Percentiles rank a stretch among this genome's conserved stretches.
These are phyloP conservation scores for Caenorhabditis inopinata DNA, from an alignment of 1,140 invertebrate genomes.

Conservation along the genomic window DNA sequence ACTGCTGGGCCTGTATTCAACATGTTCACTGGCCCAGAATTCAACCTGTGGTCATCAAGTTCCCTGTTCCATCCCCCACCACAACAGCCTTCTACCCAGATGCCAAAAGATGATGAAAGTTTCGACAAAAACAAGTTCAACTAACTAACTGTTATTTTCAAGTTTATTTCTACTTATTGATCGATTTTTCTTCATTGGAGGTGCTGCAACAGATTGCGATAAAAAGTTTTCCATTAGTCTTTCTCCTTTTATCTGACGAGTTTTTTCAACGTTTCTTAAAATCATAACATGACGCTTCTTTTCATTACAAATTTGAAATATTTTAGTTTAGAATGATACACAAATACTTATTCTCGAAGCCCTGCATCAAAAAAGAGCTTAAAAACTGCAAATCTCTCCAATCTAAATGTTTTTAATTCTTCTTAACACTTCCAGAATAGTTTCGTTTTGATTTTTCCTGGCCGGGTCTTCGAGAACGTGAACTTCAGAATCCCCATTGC, in stretches of 20 bases:
- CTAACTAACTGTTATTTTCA: neutral
- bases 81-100: neutral
- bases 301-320: no score
- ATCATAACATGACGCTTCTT: no score
- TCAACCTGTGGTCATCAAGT: constrained; percentile 24
- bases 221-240: no score
- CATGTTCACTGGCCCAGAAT: constrained; percentile 13
- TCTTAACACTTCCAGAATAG: neutral
- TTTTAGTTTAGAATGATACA: no score
- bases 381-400: no score
- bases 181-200: no score
- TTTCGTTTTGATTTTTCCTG: constrained; percentile 3
- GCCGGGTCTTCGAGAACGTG: constrained; percentile 12
- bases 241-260: no score
- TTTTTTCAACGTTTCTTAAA: no score
- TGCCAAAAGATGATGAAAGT: neutral
- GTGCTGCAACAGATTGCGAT: no score
- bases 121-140: neutral
- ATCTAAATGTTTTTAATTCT: constrained; percentile 25
- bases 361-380: no score
- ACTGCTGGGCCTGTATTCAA: neutral
- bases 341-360: no score
- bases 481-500: neutral
- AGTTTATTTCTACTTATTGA: neutral
- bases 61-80: neutral